A percentile compares a stretch with the other conserved stretches of the same genome.
Conservation (phyloP, 2,888 invertebrate species). For the Odontothrips loti region DNA sequence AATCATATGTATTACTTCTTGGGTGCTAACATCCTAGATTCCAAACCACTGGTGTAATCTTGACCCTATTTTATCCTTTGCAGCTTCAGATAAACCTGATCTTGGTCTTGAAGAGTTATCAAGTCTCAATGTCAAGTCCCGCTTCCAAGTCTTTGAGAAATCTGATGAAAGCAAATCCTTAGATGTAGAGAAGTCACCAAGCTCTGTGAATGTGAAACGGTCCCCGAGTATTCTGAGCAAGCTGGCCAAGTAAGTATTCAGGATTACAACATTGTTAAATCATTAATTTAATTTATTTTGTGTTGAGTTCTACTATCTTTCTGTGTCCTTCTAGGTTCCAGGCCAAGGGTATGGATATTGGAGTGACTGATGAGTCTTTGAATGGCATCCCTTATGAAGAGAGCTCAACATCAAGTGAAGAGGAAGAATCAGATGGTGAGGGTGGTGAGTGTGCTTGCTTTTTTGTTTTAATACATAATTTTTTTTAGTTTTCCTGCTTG, state of each 20-base stretch:
- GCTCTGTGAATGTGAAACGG: conserved; percentile 56
- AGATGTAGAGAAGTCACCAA: conserved; percentile 51
- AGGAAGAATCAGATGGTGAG: conserved; percentile 53
- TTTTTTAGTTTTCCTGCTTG: not conserved
- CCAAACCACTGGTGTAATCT: not conserved
- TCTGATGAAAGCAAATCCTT: conserved; percentile 47
- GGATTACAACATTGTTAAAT: not conserved
- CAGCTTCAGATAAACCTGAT: conserved; percentile 82
- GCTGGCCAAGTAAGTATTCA: conserved; percentile 63
- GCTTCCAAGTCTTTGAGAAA: conserved; percentile 79
- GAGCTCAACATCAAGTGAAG: conserved; percentile 65
- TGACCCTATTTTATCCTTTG: conserved; percentile 30
- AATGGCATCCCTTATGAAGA: conserved; percentile 70
- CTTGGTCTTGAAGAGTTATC: conserved; percentile 78
- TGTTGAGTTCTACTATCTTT: not conserved
- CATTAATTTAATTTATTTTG: conserved; percentile 32
- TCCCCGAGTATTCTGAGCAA: conserved; percentile 74
- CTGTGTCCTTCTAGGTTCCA: conserved; percentile 58
- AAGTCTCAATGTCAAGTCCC: conserved; percentile 74
- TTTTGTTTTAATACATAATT: not conserved
- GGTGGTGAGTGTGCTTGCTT: conserved; percentile 43
- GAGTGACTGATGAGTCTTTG: conserved; percentile 69
- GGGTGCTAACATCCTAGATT: too few species aligned
- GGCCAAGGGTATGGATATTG: conserved; percentile 76
- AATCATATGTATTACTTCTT: too few species aligned